Evolutionary conservation across 1,140 invertebrate genomes (phyloP).

Genomic region (Samia ricini): DNA sequence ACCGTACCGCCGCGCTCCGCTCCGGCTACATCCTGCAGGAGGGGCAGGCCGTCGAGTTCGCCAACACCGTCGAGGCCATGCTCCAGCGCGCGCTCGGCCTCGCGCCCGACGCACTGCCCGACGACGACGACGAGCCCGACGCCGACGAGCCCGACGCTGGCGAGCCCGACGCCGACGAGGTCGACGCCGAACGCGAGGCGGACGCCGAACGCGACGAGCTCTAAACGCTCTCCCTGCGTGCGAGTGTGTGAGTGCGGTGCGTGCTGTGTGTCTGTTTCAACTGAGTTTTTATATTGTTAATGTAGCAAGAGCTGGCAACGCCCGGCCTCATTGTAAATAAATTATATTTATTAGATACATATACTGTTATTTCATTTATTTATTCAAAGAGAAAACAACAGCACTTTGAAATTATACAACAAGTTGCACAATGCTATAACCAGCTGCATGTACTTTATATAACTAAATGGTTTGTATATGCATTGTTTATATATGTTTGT

Average conservation of each 20-base stretch:
- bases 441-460: too few relatives aligned
- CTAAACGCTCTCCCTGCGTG: slow-evolving; percentile 17
- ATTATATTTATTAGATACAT: slow-evolving; percentile 34
- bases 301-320: neutral
- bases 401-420: too few relatives aligned
- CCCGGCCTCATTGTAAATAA: slow-evolving; percentile 36
- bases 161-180: slow-evolving; percentile 27
- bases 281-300: too few relatives aligned
- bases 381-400: too few relatives aligned
- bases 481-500: too few relatives aligned
- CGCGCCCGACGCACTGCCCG: slow-evolving; percentile 40
- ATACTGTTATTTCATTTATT: too few relatives aligned
- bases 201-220: slow-evolving; percentile 39
- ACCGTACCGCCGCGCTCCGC: slow-evolving; percentile 89
- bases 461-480: too few relatives aligned
- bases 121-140: slow-evolving; percentile 24
- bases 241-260: slow-evolving; percentile 6
- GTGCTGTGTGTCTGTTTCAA: neutral
- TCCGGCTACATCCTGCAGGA: slow-evolving; percentile 66
- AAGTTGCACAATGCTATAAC: too few relatives aligned
- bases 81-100: slow-evolving; percentile 52
- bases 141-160: slow-evolving; percentile 16
- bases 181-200: slow-evolving; percentile 25
- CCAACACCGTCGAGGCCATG: slow-evolving; percentile 56
- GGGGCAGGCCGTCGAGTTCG: slow-evolving; percentile 59